Evolutionary conservation across 2,888 invertebrate genomes (phyloP).

Genomic region (Camptogramma bilineatum): DNA sequence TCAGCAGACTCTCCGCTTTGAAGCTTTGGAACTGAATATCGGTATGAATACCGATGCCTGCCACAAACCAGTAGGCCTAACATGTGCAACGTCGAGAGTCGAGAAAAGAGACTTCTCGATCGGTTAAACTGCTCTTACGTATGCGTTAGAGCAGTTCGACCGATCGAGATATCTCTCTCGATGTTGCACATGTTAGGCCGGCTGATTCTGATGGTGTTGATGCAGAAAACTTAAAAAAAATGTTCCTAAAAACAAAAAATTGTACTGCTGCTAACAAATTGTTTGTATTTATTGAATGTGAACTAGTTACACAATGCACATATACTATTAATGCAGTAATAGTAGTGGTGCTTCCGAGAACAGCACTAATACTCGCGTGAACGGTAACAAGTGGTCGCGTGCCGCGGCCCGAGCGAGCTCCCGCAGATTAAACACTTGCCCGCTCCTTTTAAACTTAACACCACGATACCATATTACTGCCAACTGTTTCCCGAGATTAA

Average conservation of each 20-base stretch:
- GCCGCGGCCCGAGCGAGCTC: slow-evolving; percentile 41
- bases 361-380: slow-evolving; percentile 15
- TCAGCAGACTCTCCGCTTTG: background rate
- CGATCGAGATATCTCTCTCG: too few relatives aligned
- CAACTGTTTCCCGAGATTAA: slow-evolving; percentile 33
- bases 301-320: slow-evolving; percentile 11
- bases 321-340: slow-evolving; percentile 28
- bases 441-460: slow-evolving; percentile 46
- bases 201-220: too few relatives aligned
- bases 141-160: too few relatives aligned
- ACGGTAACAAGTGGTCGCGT: slow-evolving; percentile 71
- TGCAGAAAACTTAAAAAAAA: background rate
- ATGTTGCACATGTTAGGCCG: too few relatives aligned
- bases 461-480: slow-evolving; percentile 38
- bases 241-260: background rate
- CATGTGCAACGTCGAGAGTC: too few relatives aligned
- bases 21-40: background rate
- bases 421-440: slow-evolving; percentile 47
- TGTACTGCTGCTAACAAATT: background rate
- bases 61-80: too few relatives aligned
- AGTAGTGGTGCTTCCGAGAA: slow-evolving; percentile 18
- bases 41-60: too few relatives aligned
- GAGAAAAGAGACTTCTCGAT: too few relatives aligned
- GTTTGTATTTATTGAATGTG: background rate
- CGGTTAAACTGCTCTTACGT: too few relatives aligned